Percentiles rank a stretch among this genome's conserved stretches.
These are phyloP conservation scores for Psittacula derbiana DNA, from an alignment of 2,797 vertebrate genomes.

Conservation along the genomic window DNA sequence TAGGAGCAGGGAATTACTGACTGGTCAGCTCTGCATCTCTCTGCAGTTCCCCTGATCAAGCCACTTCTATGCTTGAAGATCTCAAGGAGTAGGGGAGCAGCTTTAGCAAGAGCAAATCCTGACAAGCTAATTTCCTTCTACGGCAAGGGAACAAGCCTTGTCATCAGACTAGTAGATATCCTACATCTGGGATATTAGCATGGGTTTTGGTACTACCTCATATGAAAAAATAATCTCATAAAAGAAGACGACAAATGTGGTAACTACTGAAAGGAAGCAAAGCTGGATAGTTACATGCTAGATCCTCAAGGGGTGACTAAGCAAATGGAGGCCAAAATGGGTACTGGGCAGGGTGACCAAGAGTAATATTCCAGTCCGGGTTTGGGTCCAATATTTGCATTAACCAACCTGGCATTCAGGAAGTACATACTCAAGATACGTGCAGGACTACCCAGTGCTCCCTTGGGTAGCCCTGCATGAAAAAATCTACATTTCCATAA, in stretches of 20 bases:
- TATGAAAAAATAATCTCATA: not conserved
- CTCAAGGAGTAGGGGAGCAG: not conserved
- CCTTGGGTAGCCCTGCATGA: not conserved
- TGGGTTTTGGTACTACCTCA: not conserved
- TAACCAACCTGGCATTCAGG: not conserved
- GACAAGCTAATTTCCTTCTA: not conserved
- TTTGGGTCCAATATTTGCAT: not conserved
- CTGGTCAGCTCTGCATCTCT: not conserved
- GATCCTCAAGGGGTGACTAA: not conserved
- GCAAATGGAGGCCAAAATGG: not conserved
- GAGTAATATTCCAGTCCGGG: not conserved
- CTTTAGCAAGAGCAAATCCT: not conserved
- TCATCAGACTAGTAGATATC: not conserved
- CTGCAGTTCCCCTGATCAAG: not conserved
- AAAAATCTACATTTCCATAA: not conserved
- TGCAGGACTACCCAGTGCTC: not conserved
- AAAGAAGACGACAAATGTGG: not conserved
- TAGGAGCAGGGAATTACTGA: not conserved
- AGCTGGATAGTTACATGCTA: not conserved
- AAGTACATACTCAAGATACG: not conserved
- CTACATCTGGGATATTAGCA: not conserved
- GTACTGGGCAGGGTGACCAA: not conserved
- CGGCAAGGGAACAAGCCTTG: not conserved
- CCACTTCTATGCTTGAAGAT: not conserved
- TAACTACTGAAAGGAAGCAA: not conserved